These are phyloP conservation scores for Drosophila sordidula DNA, from an alignment of 2,888 invertebrate genomes.

Conservation along the genomic window DNA sequence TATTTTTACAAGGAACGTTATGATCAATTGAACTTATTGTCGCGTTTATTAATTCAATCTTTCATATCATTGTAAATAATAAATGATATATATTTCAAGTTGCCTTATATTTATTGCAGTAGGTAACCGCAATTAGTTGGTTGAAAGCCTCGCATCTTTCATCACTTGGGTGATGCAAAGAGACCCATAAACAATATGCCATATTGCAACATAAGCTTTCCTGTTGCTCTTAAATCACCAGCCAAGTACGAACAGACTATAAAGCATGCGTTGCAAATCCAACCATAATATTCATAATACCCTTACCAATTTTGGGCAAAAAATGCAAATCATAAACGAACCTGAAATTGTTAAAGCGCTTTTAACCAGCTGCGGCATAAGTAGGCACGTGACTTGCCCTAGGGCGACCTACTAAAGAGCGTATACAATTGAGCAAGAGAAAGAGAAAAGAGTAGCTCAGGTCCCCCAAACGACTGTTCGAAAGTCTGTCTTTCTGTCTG, in stretches of 20 bases:
- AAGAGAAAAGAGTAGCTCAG: slow-evolving; percentile 14
- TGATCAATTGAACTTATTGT: slow-evolving; percentile 8
- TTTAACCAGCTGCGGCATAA: slow-evolving; percentile 14
- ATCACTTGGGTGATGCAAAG: neutral
- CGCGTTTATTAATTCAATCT: neutral
- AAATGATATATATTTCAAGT: neutral
- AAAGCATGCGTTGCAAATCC: slow-evolving; percentile 7
- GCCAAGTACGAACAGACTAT: neutral
- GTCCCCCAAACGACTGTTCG: neutral
- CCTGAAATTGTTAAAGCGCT: slow-evolving; percentile 23
- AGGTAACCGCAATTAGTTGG: too few species aligned
- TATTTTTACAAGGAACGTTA: neutral
- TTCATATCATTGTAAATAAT: neutral
- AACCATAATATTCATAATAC: slow-evolving; percentile 13
- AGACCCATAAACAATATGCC: neutral
- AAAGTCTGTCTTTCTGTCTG: neutral
- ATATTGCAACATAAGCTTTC: neutral
- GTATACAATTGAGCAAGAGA: neutral
- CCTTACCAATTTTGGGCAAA: slow-evolving; percentile 4
- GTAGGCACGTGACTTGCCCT: slow-evolving; percentile 50
- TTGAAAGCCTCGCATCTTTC: neutral
- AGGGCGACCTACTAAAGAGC: slow-evolving; percentile 35
- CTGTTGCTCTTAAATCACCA: neutral
- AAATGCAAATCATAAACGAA: slow-evolving; percentile 45
- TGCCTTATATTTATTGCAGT: neutral